Percentiles rank a stretch among this genome's conserved stretches.
Evolutionary conservation across 2,797 vertebrate genomes (phyloP).

Genomic region (Sebastes hubbsi): DNA sequence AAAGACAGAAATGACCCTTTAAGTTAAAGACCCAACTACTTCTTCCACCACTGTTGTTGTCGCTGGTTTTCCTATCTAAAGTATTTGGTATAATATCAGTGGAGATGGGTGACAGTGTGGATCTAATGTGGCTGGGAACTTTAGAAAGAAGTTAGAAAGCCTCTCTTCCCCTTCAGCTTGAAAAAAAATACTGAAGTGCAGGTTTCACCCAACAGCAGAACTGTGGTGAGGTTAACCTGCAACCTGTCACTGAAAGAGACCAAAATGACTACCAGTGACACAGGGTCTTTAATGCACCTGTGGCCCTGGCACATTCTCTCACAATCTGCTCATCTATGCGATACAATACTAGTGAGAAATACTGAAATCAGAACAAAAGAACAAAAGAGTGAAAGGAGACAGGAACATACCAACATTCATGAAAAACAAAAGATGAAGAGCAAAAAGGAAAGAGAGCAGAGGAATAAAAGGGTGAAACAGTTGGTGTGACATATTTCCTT

Average conservation of each 20-base stretch:
- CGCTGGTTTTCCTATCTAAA: too few relatives aligned
- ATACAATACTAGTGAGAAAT: background rate
- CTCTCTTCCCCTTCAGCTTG: background rate
- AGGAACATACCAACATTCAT: background rate
- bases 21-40: too few relatives aligned
- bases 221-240: background rate
- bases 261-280: background rate
- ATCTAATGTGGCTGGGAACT: too few relatives aligned
- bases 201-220: background rate
- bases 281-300: too few relatives aligned
- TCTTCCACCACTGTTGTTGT: too few relatives aligned
- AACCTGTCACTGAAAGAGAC: background rate
- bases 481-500: too few relatives aligned
- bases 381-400: background rate
- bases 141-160: background rate
- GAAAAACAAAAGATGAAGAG: too few relatives aligned
- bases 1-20: too few relatives aligned
- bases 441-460: too few relatives aligned
- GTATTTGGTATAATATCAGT: background rate
- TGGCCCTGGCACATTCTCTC: too few relatives aligned
- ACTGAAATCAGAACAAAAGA: background rate
- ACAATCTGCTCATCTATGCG: too few relatives aligned
- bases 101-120: background rate
- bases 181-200: background rate
- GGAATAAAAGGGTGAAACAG: too few relatives aligned